Base-by-base conservation (phyloP, 2,888 invertebrate species). In the Caenorhabditis plicata region DNA sequence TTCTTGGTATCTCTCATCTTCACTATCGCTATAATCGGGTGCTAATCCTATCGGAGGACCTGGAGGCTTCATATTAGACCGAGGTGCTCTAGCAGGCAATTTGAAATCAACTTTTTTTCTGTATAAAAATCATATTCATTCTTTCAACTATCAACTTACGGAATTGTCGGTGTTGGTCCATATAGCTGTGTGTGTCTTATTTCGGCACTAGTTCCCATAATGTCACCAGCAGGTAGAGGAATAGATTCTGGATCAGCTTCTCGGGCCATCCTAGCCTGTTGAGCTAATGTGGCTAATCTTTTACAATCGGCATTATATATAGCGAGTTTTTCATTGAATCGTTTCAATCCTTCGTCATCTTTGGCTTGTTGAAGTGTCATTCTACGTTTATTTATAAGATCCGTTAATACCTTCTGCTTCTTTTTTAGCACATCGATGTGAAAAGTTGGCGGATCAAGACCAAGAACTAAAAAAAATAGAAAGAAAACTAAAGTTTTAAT, bases 21-120 rank as follows among this genome's bases (percentile, higher is more conserved):
- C 74, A 22, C 58, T 60, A 35, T 71, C 70, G 19, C 68, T 64
- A 26, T 69, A 52, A 20, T 46, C 53, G 8, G 65, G 73, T 8
- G 75, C 71, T 17, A 64, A 19, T 31, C 75, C 74, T 36, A 70
- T 66, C 8, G 77, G 77, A 5, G 71, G 71, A 11, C 77, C 77
- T n/a, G 69, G 67, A 1, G 68, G 68, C 25, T 60, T 54, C 19
- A 45, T 27, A 17, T 50, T 46, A n/a, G 49, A 47, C n/a, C 50
- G 47, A 1, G 51, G 48, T 8, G 61, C 45, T 25, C 60, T 35
- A 4, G 50, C 33, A 2, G 68, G 63, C 19, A 68, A 47, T 44
- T 62, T 52, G 45, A 68, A 64, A 23, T 68, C 68, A n/a, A 68
- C 68, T 41, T 56, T 62, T 31, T 62, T 54, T 32, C 63, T 68